Conservation (phyloP, 2,888 invertebrate species). For the Hymenopus coronatus region DNA sequence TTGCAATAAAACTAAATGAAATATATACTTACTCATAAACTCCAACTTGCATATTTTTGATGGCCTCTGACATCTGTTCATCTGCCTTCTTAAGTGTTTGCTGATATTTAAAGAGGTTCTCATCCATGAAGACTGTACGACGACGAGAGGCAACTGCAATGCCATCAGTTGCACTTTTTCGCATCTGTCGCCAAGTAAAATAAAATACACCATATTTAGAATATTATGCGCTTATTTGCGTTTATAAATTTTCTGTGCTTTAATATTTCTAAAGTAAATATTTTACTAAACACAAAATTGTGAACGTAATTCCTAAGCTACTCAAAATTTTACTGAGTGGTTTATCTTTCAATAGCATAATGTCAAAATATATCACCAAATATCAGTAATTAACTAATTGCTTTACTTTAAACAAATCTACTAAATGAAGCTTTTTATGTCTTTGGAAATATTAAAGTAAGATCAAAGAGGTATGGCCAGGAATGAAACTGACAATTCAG, state of each 20-base stretch:
- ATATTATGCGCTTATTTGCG: not conserved
- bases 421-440: too few relatives aligned
- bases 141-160: constrained; percentile 17
- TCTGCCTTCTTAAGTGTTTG: constrained; percentile 66
- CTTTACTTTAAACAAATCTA: too few relatives aligned
- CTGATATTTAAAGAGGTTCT: constrained; percentile 62
- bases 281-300: too few relatives aligned
- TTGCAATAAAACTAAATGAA: not conserved
- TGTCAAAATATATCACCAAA: too few relatives aligned
- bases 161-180: not conserved
- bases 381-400: too few relatives aligned
- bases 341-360: too few relatives aligned
- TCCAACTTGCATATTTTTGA: constrained; percentile 80
- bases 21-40: constrained; percentile 62
- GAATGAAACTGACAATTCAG: too few relatives aligned
- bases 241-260: not conserved
- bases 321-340: too few relatives aligned
- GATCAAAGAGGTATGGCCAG: too few relatives aligned
- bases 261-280: not conserved
- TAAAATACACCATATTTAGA: not conserved
- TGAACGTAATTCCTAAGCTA: too few relatives aligned
- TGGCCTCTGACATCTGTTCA: constrained; percentile 74
- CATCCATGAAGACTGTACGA: constrained; percentile 65
- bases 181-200: not conserved
- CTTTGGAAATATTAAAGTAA: too few relatives aligned